A percentile compares a stretch with the other conserved stretches of the same genome.
phyloP scores from a whole-genome alignment of 2,888 invertebrate genomes.

The Limulus polyphemus region DNA sequence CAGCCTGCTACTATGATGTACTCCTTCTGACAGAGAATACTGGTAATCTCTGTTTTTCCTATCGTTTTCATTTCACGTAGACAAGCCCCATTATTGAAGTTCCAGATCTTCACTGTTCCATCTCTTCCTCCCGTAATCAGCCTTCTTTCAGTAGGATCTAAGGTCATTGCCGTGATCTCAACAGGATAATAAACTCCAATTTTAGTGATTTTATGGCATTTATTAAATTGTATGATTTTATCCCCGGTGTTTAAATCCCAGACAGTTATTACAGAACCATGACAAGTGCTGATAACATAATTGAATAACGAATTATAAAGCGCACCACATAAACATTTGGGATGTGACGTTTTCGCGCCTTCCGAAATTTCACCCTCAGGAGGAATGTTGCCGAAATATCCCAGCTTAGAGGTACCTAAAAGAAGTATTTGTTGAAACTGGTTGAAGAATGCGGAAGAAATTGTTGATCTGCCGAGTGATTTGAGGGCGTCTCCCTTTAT shows the following conservation, averaged over 20 bases:
- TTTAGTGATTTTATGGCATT: background rate
- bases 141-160: background rate
- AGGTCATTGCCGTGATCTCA: background rate
- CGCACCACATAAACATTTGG: background rate
- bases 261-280: background rate
- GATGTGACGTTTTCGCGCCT: background rate
- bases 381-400: too few relatives aligned
- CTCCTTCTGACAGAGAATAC: conserved; percentile 42
- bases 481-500: conserved; percentile 36
- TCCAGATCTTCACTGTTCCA: conserved; percentile 69
- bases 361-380: background rate
- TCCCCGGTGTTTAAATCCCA: background rate
- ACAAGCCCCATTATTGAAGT: conserved; percentile 65
- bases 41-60: conserved; percentile 46
- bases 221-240: background rate
- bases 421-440: too few relatives aligned
- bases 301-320: background rate
- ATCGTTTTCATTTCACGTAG: conserved; percentile 53
- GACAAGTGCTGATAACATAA: background rate
- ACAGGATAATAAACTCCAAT: background rate
- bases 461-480: too few relatives aligned
- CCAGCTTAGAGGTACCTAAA: too few relatives aligned
- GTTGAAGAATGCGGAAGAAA: too few relatives aligned
- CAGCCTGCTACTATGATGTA: conserved; percentile 64
- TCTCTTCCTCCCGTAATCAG: conserved; percentile 40